Conservation (phyloP, 2,888 invertebrate species). For the Drymonia ruficornis region DNA sequence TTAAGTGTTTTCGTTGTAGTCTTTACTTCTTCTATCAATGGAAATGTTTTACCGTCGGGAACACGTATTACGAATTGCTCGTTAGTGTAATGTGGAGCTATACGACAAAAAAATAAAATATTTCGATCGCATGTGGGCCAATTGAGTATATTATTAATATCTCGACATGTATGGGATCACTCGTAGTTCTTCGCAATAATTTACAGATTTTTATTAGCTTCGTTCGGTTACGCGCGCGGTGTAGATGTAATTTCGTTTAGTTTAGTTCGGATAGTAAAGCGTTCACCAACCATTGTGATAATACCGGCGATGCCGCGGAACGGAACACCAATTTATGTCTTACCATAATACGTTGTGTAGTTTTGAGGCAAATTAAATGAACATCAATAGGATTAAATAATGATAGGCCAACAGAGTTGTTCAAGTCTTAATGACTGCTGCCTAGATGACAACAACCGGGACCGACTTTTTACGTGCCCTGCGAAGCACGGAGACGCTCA, state of each 20-base stretch:
- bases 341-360: conserved; percentile 1
- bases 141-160: conserved; percentile 72
- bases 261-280: conserved; percentile 40
- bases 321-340: conserved; percentile 13
- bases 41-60: conserved; percentile 62
- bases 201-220: conserved; percentile 55
- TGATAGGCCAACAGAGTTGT: too few relatives aligned
- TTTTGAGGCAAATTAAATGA: not conserved
- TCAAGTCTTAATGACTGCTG: too few relatives aligned
- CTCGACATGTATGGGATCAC: conserved; percentile 77
- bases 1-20: conserved; percentile 72
- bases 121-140: conserved; percentile 73
- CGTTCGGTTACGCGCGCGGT: conserved; percentile 38
- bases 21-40: conserved; percentile 57
- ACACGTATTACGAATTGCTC: conserved; percentile 61
- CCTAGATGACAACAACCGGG: too few relatives aligned
- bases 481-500: too few relatives aligned
- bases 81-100: conserved; percentile 55
- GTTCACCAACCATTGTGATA: conserved; percentile 22
- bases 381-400: not conserved
- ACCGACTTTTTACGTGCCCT: too few relatives aligned
- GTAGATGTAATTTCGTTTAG: conserved; percentile 45
- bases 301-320: conserved; percentile 12
- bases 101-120: conserved; percentile 49
- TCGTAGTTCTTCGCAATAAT: conserved; percentile 69